Base-by-base conservation (phyloP, 2,888 invertebrate species). In the Caenorhabditis drosophilae region DNA sequence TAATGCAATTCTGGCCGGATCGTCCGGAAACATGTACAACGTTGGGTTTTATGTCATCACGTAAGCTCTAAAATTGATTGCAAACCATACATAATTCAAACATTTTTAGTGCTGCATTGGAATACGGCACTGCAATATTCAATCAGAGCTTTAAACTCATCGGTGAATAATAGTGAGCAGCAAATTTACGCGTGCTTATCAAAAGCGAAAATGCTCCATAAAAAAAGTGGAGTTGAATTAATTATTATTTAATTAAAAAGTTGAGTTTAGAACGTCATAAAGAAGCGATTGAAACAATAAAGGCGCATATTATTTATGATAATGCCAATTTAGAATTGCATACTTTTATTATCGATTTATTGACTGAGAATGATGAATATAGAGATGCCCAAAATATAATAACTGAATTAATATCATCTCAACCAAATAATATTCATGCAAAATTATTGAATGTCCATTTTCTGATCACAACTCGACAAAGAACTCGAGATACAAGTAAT, bases 361-460 rank as follows among this genome's bases (percentile, higher is more conserved):
- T 54, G 2, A 9, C n/a, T 16, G n/a, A 20, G 51, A 44, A 2
- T 26, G 52, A 45, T 1, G 52, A 54, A 2, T 45, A 47, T 16
- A 38, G 64, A 11, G 51, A 50, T 1, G 64, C 64, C 2, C 54
- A 58, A 22, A 55, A 49, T 15, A 38, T 50, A 15, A 58, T 56
- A 1, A 64, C 58, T 2, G 49, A 45, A 20, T 53, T 64, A 11
- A n/a, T 58, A 16, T 51, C 45, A 31, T 26, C 35, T 4, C 54
- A 58, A 34, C 64, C 50, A 4, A 22, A 45, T 4, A 46, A 50
- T 26, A 46, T 64, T 4, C 49, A 64, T 9, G 64, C 58, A 11
- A 64, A 64, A n/a, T 20, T 64, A 15, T 54, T 64, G 15, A 64
- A 64, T 50, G 51, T 58, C 1, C 64, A 64, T 27, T 58, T 58